These are phyloP conservation scores for Cololabis saira DNA, from an alignment of 2,113 vertebrate genomes.

Conservation along the genomic window DNA sequence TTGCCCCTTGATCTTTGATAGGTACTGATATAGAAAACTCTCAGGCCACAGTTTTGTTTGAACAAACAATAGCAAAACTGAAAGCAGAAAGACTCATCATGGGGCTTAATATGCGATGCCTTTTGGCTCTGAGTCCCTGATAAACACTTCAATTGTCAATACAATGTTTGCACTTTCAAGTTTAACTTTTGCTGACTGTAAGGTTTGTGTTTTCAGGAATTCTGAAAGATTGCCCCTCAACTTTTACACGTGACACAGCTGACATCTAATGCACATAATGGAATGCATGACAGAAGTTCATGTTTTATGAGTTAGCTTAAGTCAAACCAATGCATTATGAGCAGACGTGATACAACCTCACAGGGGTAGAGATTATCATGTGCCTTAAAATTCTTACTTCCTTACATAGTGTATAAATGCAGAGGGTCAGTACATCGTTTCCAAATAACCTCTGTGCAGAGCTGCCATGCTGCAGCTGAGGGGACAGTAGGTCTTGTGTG, in stretches of 20 bases:
- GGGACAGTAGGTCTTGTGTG: slow-evolving; percentile 72
- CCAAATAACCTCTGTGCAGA: slow-evolving; percentile 7
- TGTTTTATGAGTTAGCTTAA: not conserved
- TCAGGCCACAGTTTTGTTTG: slow-evolving; percentile 31
- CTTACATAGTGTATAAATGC: not conserved
- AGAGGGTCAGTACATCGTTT: slow-evolving; percentile 24
- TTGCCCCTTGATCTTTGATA: slow-evolving; percentile 50
- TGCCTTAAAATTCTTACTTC: too few relatives aligned
- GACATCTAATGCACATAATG: not conserved
- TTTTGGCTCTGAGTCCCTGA: not conserved
- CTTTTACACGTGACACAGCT: too few relatives aligned
- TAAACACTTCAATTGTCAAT: not conserved
- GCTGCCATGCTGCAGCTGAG: slow-evolving; percentile 39
- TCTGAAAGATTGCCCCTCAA: too few relatives aligned
- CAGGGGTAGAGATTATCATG: too few relatives aligned
- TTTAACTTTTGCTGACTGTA: not conserved
- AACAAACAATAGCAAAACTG: slow-evolving; percentile 51
- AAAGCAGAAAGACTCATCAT: slow-evolving; percentile 32
- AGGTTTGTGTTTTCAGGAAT: not conserved
- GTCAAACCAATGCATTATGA: not conserved
- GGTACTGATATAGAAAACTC: slow-evolving; percentile 35
- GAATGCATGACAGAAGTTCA: not conserved
- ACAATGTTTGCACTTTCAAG: not conserved
- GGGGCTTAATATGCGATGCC: not conserved
- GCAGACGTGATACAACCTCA: too few relatives aligned